Evolutionary conservation across 2,797 vertebrate species (phyloP), one percentile per base, ranked within the genome.

Genomic region (Melanotaenia boesemani): DNA sequence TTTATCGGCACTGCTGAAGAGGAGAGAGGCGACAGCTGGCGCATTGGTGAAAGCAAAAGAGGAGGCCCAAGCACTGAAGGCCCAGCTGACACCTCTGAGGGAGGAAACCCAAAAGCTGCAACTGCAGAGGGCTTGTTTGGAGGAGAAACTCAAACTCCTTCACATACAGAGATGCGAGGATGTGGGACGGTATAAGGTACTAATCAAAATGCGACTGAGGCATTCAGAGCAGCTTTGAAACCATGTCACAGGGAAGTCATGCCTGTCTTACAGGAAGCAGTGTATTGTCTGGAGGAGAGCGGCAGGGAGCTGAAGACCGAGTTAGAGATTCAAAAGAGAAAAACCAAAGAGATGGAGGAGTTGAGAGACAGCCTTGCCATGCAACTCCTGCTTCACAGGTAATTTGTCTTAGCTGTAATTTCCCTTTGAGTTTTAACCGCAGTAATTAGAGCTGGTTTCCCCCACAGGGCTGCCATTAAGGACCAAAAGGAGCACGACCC

Each of bases 301-400:
- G 94, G 95, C 79, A 92, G 96, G 81, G 94, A 96, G 76, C 85
- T 98, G 77, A 97, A 94, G 89, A 97, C 92, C 0, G 95, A 96
- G 56, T 90, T 98, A 0, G 94, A 94, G 70, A 92, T 97, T 64
- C 98, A 99, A 88, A 95, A 96, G 69, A 95, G 90, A 86, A 97
- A 96, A 91, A 98, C 93, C 55, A 95, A 94, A 81, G 95, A 97
- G 70, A 92, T 97, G 72, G 95, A 96, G 77, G 94, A 94, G 63
- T 74, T 97, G 68, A 95, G 94, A 89, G 95, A 93, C 80, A 94
- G 87, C 67, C 95, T 97, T 1, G 88, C 93, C 18, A 89, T 93
- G 69, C 95, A 97, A 72, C 93, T 99, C 16, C 87, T 93, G 67
- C 89, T 93, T 68, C 97, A 96, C 90, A 98, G 96, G 98, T 96